Conservation (phyloP, 2,797 vertebrate species). For the Anguilla megastoma region DNA sequence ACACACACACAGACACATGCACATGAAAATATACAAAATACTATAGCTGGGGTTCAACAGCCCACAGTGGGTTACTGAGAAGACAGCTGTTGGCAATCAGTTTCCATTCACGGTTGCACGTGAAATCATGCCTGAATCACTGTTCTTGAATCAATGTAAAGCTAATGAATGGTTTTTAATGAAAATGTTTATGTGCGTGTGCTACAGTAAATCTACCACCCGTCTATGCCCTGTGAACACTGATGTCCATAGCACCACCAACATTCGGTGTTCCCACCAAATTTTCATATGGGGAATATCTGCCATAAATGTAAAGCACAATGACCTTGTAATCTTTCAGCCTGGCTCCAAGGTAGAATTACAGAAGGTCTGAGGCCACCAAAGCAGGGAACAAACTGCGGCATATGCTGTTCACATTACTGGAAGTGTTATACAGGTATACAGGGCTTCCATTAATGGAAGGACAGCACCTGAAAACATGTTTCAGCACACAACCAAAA, state of each 20-base stretch:
- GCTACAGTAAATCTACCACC: neutral
- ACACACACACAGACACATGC: neutral
- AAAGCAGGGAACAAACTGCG: neutral
- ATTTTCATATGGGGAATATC: neutral
- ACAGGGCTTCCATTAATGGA: neutral
- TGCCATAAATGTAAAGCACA: neutral
- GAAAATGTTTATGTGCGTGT: neutral
- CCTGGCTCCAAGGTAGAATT: neutral
- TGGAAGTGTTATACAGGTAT: neutral
- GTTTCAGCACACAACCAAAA: neutral
- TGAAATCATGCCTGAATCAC: neutral
- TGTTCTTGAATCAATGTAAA: neutral
- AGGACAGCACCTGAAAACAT: neutral
- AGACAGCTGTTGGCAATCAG: neutral
- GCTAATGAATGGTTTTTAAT: neutral
- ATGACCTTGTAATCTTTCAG: neutral
- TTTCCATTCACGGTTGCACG: neutral
- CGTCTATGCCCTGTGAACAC: neutral
- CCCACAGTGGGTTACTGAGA: neutral
- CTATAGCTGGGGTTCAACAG: slow-evolving; percentile 14
- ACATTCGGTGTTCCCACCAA: neutral
- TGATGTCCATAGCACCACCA: neutral
- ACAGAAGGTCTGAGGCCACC: neutral
- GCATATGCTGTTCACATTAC: neutral
- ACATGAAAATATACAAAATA: neutral